Conservation (phyloP, 2,888 invertebrate species). For the Spatulosminthurus flaviceps region DNA sequence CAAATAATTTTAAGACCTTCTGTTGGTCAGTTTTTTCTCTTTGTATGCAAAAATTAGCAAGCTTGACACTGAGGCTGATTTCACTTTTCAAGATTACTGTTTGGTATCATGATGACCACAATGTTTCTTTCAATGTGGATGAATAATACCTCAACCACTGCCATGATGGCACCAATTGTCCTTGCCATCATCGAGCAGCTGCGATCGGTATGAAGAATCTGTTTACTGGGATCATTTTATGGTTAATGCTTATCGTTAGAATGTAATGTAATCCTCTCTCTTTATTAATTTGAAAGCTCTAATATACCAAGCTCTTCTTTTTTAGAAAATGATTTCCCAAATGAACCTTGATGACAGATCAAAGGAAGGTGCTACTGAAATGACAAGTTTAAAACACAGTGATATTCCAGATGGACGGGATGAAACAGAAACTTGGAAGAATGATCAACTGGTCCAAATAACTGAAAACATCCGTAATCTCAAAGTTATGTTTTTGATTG, state of each 20-base stretch:
- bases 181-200: conserved; percentile 59
- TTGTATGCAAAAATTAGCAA: not conserved
- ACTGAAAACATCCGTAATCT: conserved; percentile 54
- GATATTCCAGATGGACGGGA: not conserved
- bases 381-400: not conserved
- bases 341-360: not conserved
- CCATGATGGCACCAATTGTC: conserved; percentile 62
- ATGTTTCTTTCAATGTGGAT: conserved; percentile 98
- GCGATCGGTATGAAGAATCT: conserved; percentile 30
- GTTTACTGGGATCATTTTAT: no score
- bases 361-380: not conserved
- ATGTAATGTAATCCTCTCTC: no score
- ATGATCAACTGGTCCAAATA: conserved; percentile 42
- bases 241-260: no score
- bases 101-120: conserved; percentile 83
- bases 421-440: not conserved
- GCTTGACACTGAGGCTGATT: not conserved
- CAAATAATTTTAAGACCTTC: no score
- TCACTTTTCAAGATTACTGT: conserved; percentile 73
- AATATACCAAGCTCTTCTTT: not conserved
- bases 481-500: conserved; percentile 60
- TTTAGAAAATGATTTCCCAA: conserved; percentile 18
- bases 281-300: no score
- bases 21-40: no score
- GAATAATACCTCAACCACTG: conserved; percentile 74